phyloP scores from a whole-genome alignment of 2,797 vertebrate genomes.

The Betta splendens region DNA sequence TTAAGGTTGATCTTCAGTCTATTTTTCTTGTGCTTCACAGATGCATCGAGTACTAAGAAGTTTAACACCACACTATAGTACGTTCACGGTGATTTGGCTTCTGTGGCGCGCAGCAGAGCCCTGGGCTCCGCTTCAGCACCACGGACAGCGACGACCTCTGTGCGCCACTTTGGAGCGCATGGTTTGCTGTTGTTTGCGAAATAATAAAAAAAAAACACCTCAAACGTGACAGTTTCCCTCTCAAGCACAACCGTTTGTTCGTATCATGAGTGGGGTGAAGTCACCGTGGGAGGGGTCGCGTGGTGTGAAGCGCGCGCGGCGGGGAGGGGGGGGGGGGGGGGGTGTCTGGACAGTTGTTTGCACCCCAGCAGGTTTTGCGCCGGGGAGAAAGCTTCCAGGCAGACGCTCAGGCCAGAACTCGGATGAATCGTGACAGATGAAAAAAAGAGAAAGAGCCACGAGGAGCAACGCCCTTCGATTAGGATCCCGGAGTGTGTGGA shows the following conservation, averaged over 20 bases:
- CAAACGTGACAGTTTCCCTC: constrained; percentile 25
- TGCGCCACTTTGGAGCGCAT: not conserved
- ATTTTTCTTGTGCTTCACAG: too few relatives aligned
- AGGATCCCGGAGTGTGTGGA: constrained; percentile 47
- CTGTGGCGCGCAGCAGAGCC: not conserved
- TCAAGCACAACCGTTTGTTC: constrained; percentile 18
- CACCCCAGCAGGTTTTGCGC: constrained; percentile 26
- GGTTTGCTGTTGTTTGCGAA: not conserved
- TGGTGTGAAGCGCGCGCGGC: not conserved
- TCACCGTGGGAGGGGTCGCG: constrained; percentile 49
- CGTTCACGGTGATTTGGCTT: not conserved
- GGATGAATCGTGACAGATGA: constrained; percentile 63
- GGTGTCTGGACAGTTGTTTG: constrained; percentile 22
- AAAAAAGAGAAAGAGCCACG: constrained; percentile 33
- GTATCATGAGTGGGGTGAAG: constrained; percentile 57
- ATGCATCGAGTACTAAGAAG: too few relatives aligned
- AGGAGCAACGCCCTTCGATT: constrained; percentile 65
- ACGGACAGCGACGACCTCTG: constrained; percentile 58
- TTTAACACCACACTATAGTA: not conserved
- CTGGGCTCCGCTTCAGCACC: constrained; percentile 49
- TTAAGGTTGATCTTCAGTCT: not conserved
- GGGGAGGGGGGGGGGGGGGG: not conserved
- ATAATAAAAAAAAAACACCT: not conserved
- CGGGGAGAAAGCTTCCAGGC: constrained; percentile 13
- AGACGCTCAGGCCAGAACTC: constrained; percentile 19